Base-by-base conservation (phyloP, 1,140 invertebrate species). In the Archegozetes longisetosus region DNA sequence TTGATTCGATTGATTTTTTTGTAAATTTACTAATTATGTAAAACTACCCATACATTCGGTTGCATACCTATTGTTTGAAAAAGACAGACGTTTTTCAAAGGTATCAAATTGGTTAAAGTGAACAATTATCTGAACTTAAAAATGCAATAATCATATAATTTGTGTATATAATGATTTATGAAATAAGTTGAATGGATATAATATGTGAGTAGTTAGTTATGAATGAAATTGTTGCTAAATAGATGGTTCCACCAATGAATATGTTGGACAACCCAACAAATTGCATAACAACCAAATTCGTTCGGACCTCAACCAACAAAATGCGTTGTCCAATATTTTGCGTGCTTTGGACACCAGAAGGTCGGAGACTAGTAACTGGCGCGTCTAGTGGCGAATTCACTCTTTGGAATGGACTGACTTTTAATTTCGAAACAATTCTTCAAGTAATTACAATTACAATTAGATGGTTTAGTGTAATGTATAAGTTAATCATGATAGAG, bases 391-490 rank as follows among this genome's bases (percentile, higher is more conserved):
- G 96, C 23, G 96, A 99, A 75, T 98, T 99, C 70, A 99, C 96
- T 0, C 75, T 99, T 1, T 99, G 96, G 96, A 98, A 99, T 79
- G 96, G 96, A 23, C 79, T 98, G 4, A 98, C 95, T 6, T 99
- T 99, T 74, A 99, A 99, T 77, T 99, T 99, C 78, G 96, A 99
- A 79, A 99, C 96, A 49, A 99, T 99, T 73, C 77, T 98, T 50
- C 96, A 99, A 82, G 89, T 92, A 75, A 72, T 67, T 71, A 46
- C 53, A 6, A 17, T 40, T 40, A 9, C 32, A 40, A 14, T 1
- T 13, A 51, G 12, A 13, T 9, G 13, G 0, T 22, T 20, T 25
- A 14, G 24, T 51, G 50, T n/a, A n/a, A n/a, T n/a, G n/a, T n/a
- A n/a, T n/a, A n/a, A n/a, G n/a, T n/a, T n/a, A n/a, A n/a, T n/a